Conservation (phyloP, 2,888 invertebrate species). For the Trissoscelio sp. region DNA sequence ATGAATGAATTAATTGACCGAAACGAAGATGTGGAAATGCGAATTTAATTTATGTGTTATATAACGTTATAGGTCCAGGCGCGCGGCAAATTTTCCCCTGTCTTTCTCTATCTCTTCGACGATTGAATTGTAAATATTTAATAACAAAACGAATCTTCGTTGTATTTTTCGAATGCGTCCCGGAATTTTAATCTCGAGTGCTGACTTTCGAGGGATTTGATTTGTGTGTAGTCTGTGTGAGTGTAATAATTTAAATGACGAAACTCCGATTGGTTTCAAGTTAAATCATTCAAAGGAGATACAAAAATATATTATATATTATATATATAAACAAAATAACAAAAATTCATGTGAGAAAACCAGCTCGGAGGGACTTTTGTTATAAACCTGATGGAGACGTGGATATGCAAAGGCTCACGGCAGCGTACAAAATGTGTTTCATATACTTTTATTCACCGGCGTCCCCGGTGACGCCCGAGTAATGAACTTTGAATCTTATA, state of each 20-base stretch:
- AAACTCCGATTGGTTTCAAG: constrained; percentile 59
- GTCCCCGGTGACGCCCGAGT: constrained; percentile 59
- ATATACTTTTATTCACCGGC: constrained; percentile 69
- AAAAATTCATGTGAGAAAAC: constrained; percentile 13
- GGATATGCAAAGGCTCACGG: constrained; percentile 72
- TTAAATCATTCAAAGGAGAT: constrained; percentile 33
- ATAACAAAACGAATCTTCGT: constrained; percentile 62
- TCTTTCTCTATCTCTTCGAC: constrained; percentile 36
- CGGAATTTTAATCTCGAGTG: constrained; percentile 50
- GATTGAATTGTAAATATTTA: constrained; percentile 58
- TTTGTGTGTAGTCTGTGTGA: constrained; percentile 58
- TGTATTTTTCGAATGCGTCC: constrained; percentile 59
- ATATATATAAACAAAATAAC: constrained; percentile 24
- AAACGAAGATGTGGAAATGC: background rate
- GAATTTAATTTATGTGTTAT: constrained; percentile 38
- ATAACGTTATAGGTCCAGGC: constrained; percentile 33
- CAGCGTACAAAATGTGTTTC: constrained; percentile 71
- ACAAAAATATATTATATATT: constrained; percentile 48
- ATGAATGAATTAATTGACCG: constrained; percentile 1
- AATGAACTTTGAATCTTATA: constrained; percentile 65
- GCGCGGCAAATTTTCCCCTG: constrained; percentile 21
- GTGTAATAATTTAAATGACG: constrained; percentile 57
- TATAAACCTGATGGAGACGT: constrained; percentile 65
- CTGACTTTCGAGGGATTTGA: constrained; percentile 53
- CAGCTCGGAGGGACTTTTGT: constrained; percentile 61